phyloP scores from a whole-genome alignment of 2,888 invertebrate species.

The Leptopilina drosophilae region DNA sequence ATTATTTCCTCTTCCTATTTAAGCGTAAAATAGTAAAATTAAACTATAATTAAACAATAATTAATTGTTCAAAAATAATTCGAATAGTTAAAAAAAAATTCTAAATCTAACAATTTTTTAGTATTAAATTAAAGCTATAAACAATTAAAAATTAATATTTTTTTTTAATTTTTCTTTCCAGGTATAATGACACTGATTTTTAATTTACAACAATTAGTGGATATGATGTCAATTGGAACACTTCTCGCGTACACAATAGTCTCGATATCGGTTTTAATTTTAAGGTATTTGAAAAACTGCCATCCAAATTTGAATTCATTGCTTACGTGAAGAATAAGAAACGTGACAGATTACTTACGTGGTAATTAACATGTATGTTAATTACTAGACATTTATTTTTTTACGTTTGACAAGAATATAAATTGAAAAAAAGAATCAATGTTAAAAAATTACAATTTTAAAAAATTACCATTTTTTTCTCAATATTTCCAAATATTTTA shows the following conservation, averaged over 20 bases:
- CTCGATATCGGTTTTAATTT: conserved; percentile 91
- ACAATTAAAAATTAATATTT: background rate
- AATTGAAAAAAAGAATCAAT: too few relatives aligned
- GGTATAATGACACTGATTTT: conserved; percentile 93
- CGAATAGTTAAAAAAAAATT: too few relatives aligned
- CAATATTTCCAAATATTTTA: background rate
- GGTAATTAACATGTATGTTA: too few relatives aligned
- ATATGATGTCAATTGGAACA: conserved; percentile 98
- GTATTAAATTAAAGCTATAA: too few relatives aligned
- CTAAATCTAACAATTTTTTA: too few relatives aligned
- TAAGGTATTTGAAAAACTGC: conserved; percentile 82
- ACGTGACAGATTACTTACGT: too few relatives aligned
- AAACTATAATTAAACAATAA: too few relatives aligned
- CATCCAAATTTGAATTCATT: background rate
- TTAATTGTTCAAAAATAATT: too few relatives aligned
- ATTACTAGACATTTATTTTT: too few relatives aligned
- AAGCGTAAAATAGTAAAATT: too few relatives aligned
- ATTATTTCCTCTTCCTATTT: too few relatives aligned
- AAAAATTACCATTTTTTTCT: background rate
- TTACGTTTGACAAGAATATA: too few relatives aligned
- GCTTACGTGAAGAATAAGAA: background rate
- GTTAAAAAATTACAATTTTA: background rate
- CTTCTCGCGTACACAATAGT: conserved; percentile 94
- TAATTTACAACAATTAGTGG: conserved; percentile 92
- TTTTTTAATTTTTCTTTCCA: conserved; percentile 68